Percentiles rank a stretch among this genome's conserved stretches.
Conservation (phyloP, 2,113 vertebrate species). For the Stomatorhinus ivindoensis region DNA sequence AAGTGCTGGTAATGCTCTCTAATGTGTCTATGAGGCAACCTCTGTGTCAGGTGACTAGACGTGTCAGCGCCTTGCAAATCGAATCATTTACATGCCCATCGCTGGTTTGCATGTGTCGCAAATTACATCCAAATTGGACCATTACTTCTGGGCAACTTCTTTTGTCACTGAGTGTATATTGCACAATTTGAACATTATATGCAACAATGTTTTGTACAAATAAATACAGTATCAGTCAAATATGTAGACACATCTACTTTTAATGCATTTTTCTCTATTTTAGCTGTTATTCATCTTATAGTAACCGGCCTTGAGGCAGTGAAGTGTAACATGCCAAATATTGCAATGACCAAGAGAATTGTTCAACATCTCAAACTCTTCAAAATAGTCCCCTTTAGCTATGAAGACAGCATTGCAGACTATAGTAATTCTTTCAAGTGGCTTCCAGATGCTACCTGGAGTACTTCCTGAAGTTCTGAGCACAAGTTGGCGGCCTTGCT, state of each 20-base stretch:
- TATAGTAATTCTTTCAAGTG: background rate
- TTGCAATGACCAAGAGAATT: background rate
- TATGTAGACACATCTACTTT: background rate
- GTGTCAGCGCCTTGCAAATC: no score
- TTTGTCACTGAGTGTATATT: background rate
- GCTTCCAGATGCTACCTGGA: background rate
- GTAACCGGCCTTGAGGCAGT: background rate
- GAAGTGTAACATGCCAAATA: background rate
- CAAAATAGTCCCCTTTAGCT: background rate
- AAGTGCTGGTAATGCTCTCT: no score
- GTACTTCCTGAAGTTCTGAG: background rate
- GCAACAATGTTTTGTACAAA: background rate
- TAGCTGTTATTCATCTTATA: background rate
- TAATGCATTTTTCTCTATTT: background rate
- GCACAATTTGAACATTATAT: background rate
- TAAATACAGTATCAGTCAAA: background rate
- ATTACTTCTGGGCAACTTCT: no score
- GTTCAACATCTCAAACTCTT: background rate
- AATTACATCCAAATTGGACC: no score
- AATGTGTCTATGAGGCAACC: no score
- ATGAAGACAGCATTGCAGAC: background rate
- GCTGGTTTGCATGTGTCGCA: no score
- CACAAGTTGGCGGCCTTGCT: background rate
- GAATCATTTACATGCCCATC: no score
- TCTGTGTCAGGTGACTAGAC: no score